phyloP scores from a whole-genome alignment of 2,113 vertebrate species.

The Lagopus muta region DNA sequence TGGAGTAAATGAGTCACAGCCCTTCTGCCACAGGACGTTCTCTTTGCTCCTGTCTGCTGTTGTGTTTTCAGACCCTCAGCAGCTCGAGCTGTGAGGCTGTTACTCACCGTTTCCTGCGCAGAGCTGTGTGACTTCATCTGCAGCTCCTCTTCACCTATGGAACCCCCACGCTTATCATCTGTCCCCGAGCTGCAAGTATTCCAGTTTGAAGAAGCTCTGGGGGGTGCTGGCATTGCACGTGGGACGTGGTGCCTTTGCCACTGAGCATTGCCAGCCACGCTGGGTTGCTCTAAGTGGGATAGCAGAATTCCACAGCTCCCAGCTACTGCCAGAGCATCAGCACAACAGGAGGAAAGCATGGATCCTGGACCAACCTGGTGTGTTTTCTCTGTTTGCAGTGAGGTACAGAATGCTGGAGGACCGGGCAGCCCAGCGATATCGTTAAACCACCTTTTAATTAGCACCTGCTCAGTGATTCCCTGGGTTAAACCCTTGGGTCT shows the following conservation, averaged over 20 bases:
- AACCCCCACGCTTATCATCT: not conserved
- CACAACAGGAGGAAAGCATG: rapidly evolving
- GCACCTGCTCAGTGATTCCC: not conserved
- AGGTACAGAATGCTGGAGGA: rapidly evolving
- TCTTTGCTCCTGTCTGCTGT: not conserved
- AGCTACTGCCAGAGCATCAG: not conserved
- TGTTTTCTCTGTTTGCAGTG: rapidly evolving
- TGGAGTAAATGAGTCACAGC: conserved; percentile 33
- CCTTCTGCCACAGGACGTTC: not conserved
- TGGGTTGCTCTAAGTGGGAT: rapidly evolving
- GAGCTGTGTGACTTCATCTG: not conserved
- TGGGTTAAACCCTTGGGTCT: not conserved
- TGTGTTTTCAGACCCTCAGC: not conserved
- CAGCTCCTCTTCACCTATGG: not conserved
- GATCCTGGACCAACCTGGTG: not conserved
- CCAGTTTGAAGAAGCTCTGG: not conserved
- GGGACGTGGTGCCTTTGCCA: not conserved
- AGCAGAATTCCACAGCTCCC: not conserved
- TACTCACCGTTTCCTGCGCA: not conserved
- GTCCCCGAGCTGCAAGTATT: not conserved
- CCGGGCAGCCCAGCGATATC: not conserved
- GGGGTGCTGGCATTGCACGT: rapidly evolving
- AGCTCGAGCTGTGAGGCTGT: not conserved
- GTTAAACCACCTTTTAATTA: not conserved
- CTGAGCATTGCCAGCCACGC: rapidly evolving